Evolutionary conservation across 2,888 invertebrate species (phyloP), one percentile per base, ranked within the genome.

Genomic region (Hipparchia semele): DNA sequence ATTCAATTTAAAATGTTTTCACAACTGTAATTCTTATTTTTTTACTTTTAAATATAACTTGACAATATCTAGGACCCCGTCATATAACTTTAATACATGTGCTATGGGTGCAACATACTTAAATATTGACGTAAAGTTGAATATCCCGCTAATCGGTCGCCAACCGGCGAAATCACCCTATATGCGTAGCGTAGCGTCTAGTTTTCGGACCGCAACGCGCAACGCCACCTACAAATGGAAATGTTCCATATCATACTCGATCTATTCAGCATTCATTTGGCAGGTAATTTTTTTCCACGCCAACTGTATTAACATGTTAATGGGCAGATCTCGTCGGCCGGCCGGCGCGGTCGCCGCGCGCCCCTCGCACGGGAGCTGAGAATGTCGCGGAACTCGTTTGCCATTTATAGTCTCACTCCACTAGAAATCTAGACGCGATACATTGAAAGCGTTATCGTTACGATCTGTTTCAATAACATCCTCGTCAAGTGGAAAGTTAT

Each of bases 331-430:
- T 58, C 60, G 68, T 64, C 65, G 66, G 33, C 10, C 10, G 59
- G 4, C 33, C 10, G 39, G 39, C 2, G 39, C 39, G 39, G 3
- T 39, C 39, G 23, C 59, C 4, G 33, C 33, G 8, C 10, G 33
- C 59, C 8, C 23, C 23, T 23, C 61, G 49, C 66, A 12, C 68
- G 70, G 61, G 66, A 58, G 70, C 58, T 58, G 66, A 49, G 66
- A 53, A 59, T 46, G 13, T 13, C 39, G 33, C 33, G 53, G 8
- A 66, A 54, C 65, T 33, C 53, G 65, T 66, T 66, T 54, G 33
- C 33, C 39, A 12, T 33, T 66, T 66, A 66, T 54, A 51, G 53
- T 23, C 65, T 54, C 65, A 39, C 51, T 39, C 49, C 33, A 54
- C 33, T 54, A 53, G 65, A 53, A 54, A 66, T n/a, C 65, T 33